Percentiles rank a stretch among this genome's conserved stretches.
phyloP scores from a whole-genome alignment of 2,888 invertebrate species.

The Allophyes oxyacanthae region DNA sequence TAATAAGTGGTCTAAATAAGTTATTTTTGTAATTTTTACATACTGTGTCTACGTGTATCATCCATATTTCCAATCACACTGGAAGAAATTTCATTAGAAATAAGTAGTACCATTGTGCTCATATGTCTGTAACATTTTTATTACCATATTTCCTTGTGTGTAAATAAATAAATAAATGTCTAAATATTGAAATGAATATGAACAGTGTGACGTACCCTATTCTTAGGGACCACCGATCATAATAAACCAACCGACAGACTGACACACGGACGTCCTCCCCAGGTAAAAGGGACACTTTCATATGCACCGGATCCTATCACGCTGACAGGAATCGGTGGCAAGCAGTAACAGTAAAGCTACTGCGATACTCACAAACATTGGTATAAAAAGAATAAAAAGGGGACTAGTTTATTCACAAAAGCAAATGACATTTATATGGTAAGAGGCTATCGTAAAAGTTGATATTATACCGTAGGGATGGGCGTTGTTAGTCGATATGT shows the following conservation, averaged over 20 bases:
- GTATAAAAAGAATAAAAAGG: constrained; percentile 60
- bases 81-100: no score
- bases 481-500: not conserved
- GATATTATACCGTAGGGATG: constrained; percentile 56
- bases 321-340: constrained; percentile 48
- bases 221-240: constrained; percentile 16
- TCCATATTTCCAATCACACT: no score
- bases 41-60: no score
- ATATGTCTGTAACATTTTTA: no score
- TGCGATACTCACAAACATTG: constrained; percentile 59
- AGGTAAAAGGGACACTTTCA: constrained; percentile 40
- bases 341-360: constrained; percentile 55
- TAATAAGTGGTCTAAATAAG: no score
- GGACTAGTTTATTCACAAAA: constrained; percentile 62
- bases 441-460: constrained; percentile 62
- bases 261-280: constrained; percentile 18
- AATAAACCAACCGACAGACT: constrained; percentile 41
- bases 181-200: no score
- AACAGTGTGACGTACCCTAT: not conserved
- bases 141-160: no score
- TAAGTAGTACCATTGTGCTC: no score
- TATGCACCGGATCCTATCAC: constrained; percentile 29
- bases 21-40: no score
- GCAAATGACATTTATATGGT: constrained; percentile 63
- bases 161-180: no score